Base-by-base conservation (phyloP, 2,888 invertebrate species). In the Cephus nigrinus region DNA sequence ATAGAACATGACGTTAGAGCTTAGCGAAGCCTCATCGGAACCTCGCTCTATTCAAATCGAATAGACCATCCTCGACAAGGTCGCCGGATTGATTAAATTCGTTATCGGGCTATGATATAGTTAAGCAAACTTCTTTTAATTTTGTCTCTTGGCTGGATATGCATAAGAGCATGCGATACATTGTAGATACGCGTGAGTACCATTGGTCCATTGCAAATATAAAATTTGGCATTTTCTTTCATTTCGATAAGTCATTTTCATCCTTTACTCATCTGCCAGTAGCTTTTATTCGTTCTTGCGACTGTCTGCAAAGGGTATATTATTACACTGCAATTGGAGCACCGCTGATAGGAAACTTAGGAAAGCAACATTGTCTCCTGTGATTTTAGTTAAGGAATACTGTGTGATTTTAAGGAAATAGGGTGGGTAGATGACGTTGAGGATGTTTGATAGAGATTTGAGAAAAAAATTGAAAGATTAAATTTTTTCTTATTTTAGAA, bases 271-370 rank as follows among this genome's bases (percentile, higher is more conserved):
- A 1, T 40, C 40, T 55, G 40, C 40, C 23, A 23, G 9, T 23
- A 2, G 40, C 40, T 55, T 55, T 55, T 55, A 55, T 55, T 23
- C 9, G 23, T 23, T 23, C 9, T 55, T 55, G 23, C 23, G 40
- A 55, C 23, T 9, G 5, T 0, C 23, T 15, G 5, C 15, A 55
- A 55, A 55, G 23, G 40, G 40, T 55, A 23, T 9, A 23, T 55
- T 40, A 40, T 40, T 40, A 15, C 9, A 55, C 23, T 23, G 15
- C 9, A 90, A 88, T 88, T 87, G 88, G 88, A 81, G 87, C 88
- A 90, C 88, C 87, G 82, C 86, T 86, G 89, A 89, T 89, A 87
- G 79, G 87, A 88, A 88, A 89, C 83, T 87, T 86, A 81, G 81
- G 79, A 79, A 73, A 76, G 74, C 31, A 31, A 33, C 12, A 71